Evolutionary conservation across 1,140 invertebrate genomes (phyloP).

Genomic region (Penaeus japonicus): DNA sequence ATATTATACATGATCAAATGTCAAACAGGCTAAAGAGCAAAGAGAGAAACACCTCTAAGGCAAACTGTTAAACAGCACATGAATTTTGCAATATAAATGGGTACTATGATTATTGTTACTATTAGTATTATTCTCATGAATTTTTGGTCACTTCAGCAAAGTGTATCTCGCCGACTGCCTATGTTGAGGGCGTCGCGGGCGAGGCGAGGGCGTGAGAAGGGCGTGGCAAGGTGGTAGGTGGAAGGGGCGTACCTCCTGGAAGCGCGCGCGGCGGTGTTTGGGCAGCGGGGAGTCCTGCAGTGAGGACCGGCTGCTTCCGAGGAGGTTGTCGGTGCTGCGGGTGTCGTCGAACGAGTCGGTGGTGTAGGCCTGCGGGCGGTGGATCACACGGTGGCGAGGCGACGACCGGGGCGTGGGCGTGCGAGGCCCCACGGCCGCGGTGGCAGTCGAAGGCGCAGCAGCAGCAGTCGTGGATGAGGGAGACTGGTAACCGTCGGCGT

Average conservation of each 20-base stretch:
- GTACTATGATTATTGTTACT: background rate
- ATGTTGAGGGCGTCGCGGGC: slow-evolving; percentile 42
- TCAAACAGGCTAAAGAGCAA: background rate
- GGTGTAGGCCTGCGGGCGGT: slow-evolving; percentile 61
- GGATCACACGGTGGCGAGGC: slow-evolving; percentile 62
- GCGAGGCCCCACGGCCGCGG: slow-evolving; percentile 61
- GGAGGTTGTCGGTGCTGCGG: slow-evolving; percentile 65
- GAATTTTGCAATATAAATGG: background rate
- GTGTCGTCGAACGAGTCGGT: slow-evolving; percentile 67
- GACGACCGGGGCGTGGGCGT: slow-evolving; percentile 56
- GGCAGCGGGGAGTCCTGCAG: slow-evolving; percentile 76
- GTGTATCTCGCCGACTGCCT: slow-evolving; percentile 52
- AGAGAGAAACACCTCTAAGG: too few relatives aligned
- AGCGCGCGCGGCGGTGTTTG: slow-evolving; percentile 85
- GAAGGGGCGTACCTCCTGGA: slow-evolving; percentile 74
- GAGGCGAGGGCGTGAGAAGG: slow-evolving; percentile 49
- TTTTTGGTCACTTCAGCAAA: slow-evolving; percentile 46
- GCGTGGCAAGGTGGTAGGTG: slow-evolving; percentile 56
- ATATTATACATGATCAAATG: background rate
- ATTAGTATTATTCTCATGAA: slow-evolving; percentile 37
- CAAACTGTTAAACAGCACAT: slow-evolving; percentile 16
- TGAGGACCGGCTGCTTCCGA: slow-evolving; percentile 57
- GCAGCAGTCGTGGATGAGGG: slow-evolving; percentile 61
- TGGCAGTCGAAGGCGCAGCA: slow-evolving; percentile 52
- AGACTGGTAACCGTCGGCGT: slow-evolving; percentile 63